Percentiles rank a stretch among this genome's conserved stretches.
Conservation (phyloP, 2,797 vertebrate genomes). For the Sphenopsis melanotis region DNA sequence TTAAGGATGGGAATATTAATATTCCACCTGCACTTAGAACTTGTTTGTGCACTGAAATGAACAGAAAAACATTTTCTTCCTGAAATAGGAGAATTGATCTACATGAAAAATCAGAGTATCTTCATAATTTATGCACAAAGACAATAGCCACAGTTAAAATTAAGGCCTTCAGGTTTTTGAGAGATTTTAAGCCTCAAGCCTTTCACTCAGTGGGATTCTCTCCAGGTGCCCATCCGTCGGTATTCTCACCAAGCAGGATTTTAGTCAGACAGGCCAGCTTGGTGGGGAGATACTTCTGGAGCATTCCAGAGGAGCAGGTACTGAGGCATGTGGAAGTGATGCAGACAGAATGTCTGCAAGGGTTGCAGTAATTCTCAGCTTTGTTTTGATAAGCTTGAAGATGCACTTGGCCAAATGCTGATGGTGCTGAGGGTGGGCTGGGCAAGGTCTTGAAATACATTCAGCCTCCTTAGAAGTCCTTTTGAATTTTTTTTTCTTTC, state of each 20-base stretch:
- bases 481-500: background rate
- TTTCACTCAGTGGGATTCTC: background rate
- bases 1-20: background rate
- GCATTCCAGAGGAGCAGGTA: background rate
- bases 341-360: background rate
- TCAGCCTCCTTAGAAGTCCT: background rate
- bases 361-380: background rate
- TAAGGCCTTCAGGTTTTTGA: background rate
- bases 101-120: background rate
- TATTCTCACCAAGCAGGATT: background rate
- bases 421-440: background rate
- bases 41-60: background rate
- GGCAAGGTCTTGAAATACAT: background rate
- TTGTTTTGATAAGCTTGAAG: rapidly evolving
- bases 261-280: background rate
- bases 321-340: background rate
- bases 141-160: background rate
- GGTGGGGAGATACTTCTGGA: background rate
- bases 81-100: background rate
- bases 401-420: background rate
- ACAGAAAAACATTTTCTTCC: background rate
- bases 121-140: background rate
- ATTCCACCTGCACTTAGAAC: background rate
- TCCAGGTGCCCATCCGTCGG: background rate
- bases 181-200: background rate